Base-by-base conservation (phyloP, 2,797 vertebrate genomes). In the Ctenochaetus hawaiiensis region DNA sequence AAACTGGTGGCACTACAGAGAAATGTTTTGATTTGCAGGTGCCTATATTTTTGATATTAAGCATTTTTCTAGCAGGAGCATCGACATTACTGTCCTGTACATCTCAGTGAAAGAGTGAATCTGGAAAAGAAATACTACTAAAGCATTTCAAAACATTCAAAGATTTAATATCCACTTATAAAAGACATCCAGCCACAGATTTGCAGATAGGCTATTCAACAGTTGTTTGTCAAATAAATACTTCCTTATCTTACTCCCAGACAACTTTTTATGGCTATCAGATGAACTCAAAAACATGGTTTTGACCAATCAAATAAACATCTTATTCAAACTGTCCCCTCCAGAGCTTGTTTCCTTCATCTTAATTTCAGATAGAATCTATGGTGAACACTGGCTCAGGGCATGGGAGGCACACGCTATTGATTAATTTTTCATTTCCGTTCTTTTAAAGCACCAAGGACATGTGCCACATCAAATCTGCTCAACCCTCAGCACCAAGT, bases 401-500 rank as follows among this genome's bases (percentile, higher is more conserved):
- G 85, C 87, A 90, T 63, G 60, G 75, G 83, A 89, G 88, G 80
- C 80, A 88, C 89, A 87, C 49, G 51, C 82, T 83, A 91, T 92
- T 93, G 89, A 93, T 93, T 88, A 64, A 89, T 87, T 91, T 93
- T 93, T 92, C 83, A 93, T 92, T 91, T 81, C 80, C 67, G 72
- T 90, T 92, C 90, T 93, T 95, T 93, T 87, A 91, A 92, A 92
- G 84, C 81, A 92, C 87, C 93, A 94, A 94, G 93, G 94, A 94
- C 94, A 91, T 86, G 81, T 88, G 90, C 90, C 86, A 90, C 88
- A 93, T 94, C 82, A 93, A 91, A 93, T 93, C 90, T 86, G 82
- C 86, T 91, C 87, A 83, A 79, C 75, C 71, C 83, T 81, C 85
- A 62, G 80, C 75, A 82, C 76, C 73, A 61, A 48, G 82, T 91